A percentile compares a stretch with the other conserved stretches of the same genome.
These are phyloP conservation scores for Zeuzera pyrina DNA, from an alignment of 2,888 invertebrate genomes.

Conservation along the genomic window DNA sequence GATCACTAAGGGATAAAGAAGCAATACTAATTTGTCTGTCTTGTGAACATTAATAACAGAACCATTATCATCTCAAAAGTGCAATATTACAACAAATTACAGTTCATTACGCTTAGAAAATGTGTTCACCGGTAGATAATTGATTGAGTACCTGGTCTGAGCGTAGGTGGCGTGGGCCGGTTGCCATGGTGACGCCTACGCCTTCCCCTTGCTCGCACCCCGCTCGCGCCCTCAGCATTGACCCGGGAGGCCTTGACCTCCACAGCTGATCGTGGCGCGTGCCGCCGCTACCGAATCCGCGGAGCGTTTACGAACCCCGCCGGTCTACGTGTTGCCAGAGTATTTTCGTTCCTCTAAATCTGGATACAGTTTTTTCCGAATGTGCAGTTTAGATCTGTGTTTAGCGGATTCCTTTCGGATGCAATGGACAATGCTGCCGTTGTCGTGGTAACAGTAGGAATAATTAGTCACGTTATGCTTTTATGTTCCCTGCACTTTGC, in stretches of 20 bases:
- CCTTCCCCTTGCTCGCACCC: constrained; percentile 18
- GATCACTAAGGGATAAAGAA: no score
- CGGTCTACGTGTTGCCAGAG: not conserved
- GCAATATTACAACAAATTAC: constrained; percentile 25
- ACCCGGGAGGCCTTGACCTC: constrained; percentile 65
- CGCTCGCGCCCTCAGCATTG: constrained; percentile 36
- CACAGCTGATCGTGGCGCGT: constrained; percentile 54
- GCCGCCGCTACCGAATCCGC: constrained; percentile 16
- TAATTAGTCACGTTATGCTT: no score
- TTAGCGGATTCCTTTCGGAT: no score
- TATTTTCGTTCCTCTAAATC: no score
- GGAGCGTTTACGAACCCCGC: constrained; percentile 6
- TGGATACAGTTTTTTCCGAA: no score
- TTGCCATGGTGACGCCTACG: constrained; percentile 62
- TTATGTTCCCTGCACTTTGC: no score
- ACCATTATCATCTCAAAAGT: constrained; percentile 8
- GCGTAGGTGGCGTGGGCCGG: constrained; percentile 56
- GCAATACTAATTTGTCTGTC: no score
- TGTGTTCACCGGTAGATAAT: constrained; percentile 43
- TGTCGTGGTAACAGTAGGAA: no score
- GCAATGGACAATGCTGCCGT: no score
- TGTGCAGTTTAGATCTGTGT: no score
- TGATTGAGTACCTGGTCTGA: constrained; percentile 54
- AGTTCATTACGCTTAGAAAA: constrained; percentile 28
- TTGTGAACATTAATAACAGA: not conserved